A percentile compares a stretch with the other conserved stretches of the same genome.
Evolutionary conservation across 2,888 invertebrate genomes (phyloP).

Genomic region (Eudemis profundana): DNA sequence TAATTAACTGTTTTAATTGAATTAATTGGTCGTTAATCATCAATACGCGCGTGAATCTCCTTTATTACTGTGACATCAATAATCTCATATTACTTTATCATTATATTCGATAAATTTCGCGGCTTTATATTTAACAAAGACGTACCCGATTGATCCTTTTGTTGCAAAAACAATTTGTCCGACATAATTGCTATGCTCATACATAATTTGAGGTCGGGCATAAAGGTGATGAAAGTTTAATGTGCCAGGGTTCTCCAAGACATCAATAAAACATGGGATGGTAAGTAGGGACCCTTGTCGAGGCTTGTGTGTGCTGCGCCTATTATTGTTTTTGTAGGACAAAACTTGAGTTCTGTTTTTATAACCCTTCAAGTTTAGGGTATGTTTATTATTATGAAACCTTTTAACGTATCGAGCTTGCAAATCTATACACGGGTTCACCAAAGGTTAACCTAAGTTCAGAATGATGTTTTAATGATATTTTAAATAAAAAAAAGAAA

Average conservation of each 20-base stretch:
- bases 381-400: not conserved
- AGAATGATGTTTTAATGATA: too few species aligned
- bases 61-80: conserved; percentile 12
- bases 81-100: not conserved
- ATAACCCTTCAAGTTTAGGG: not conserved
- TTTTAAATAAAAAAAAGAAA: too few species aligned
- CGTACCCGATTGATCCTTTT: conserved; percentile 18
- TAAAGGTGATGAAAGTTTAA: conserved; percentile 76
- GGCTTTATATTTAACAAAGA: not conserved
- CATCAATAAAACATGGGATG: conserved; percentile 75
- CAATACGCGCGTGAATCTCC: not conserved
- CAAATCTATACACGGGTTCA: too few species aligned
- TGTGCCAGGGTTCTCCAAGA: conserved; percentile 55
- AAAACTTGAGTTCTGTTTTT: conserved; percentile 40
- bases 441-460: too few species aligned
- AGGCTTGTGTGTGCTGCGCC: conserved; percentile 52
- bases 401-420: too few species aligned
- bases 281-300: conserved; percentile 72
- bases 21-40: conserved; percentile 18
- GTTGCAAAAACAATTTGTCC: conserved; percentile 39
- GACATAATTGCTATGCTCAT: conserved; percentile 48
- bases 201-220: conserved; percentile 51
- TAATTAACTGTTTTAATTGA: conserved; percentile 3
- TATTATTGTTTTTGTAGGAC: conserved; percentile 54
- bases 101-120: not conserved